Conservation (phyloP, 2,113 vertebrate species). For the Rhagologus leucostigma region DNA sequence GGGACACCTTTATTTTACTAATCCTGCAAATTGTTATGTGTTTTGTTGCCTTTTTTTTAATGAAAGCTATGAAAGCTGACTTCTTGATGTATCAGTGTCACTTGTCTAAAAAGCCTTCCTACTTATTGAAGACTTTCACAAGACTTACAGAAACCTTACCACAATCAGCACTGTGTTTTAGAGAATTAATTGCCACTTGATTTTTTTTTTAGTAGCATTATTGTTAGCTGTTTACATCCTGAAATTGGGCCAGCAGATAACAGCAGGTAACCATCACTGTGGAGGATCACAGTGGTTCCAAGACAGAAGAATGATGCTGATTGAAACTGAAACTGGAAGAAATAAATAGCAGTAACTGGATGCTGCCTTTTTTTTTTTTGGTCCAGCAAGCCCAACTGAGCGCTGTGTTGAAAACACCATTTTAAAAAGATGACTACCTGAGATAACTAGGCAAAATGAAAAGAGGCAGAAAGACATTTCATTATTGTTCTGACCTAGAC, state of each 20-base stretch:
- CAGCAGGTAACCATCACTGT: not conserved
- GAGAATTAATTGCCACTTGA: not conserved
- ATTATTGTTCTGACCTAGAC: not conserved
- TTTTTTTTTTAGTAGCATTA: not conserved
- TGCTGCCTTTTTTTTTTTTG: not conserved
- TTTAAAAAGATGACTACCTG: not conserved
- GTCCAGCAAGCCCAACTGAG: not conserved
- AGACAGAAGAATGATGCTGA: not conserved
- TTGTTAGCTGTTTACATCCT: not conserved
- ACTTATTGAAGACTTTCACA: not conserved
- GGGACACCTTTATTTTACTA: not conserved
- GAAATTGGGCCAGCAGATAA: not conserved
- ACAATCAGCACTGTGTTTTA: not conserved
- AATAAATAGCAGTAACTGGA: not conserved
- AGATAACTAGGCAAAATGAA: not conserved
- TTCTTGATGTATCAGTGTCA: not conserved
- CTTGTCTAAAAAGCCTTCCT: not conserved
- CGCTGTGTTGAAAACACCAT: accelerated
- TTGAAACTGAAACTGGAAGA: not conserved
- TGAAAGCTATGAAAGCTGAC: not conserved
- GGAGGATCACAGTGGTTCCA: not conserved
- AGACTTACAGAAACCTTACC: not conserved
- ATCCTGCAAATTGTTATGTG: not conserved
- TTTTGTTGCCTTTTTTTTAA: not conserved
- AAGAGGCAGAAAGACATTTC: not conserved